phyloP scores from a whole-genome alignment of 1,140 invertebrate species.

The Sinonovacula constricta region DNA sequence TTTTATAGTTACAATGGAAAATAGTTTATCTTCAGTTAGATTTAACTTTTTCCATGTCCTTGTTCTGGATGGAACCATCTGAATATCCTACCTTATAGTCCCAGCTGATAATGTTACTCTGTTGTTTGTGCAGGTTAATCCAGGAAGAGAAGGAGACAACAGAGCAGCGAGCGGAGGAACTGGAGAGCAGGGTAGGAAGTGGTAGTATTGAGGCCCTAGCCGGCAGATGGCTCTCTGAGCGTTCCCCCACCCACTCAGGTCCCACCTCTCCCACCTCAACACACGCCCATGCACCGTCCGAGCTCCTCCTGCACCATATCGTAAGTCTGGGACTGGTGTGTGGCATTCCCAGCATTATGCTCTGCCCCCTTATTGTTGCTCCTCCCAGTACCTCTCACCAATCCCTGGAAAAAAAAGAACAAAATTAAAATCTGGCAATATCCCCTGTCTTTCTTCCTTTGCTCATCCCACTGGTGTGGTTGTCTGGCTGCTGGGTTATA shows the following conservation, averaged over 20 bases:
- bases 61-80: slow-evolving; percentile 9
- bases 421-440: too few relatives aligned
- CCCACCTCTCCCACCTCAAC: slow-evolving; percentile 37
- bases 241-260: slow-evolving; percentile 78
- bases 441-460: too few relatives aligned
- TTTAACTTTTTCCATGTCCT: background rate
- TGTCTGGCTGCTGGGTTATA: too few relatives aligned
- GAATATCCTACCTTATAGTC: slow-evolving; percentile 14
- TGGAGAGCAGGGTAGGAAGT: slow-evolving; percentile 97
- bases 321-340: slow-evolving; percentile 25
- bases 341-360: slow-evolving; percentile 1
- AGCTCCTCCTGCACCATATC: slow-evolving; percentile 26
- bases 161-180: slow-evolving; percentile 96
- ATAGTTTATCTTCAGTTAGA: background rate
- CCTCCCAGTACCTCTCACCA: too few relatives aligned
- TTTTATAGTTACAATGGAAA: background rate
- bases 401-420: too few relatives aligned
- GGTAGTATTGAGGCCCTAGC: slow-evolving; percentile 75
- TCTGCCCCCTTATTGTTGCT: background rate
- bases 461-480: too few relatives aligned
- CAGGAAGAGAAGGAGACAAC: slow-evolving; percentile 98
- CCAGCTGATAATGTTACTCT: slow-evolving; percentile 18
- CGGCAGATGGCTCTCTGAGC: slow-evolving; percentile 70
- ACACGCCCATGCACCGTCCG: slow-evolving; percentile 16
- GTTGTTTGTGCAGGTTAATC: slow-evolving; percentile 83